Percentiles rank a stretch among this genome's conserved stretches.
Evolutionary conservation across 1,140 invertebrate species (phyloP).

Genomic region (Anthonomus grandis): DNA sequence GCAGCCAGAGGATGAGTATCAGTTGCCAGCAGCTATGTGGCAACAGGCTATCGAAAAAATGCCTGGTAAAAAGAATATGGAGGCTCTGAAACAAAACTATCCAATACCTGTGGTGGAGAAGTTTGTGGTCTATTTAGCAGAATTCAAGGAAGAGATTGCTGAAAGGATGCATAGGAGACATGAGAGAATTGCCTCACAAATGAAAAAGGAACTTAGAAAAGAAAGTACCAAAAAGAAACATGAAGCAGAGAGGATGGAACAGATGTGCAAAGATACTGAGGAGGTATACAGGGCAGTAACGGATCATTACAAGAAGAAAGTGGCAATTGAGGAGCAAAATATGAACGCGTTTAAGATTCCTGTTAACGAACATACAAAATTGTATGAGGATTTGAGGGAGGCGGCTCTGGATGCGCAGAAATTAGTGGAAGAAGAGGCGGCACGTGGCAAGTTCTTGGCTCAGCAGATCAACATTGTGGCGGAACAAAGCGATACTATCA

Average conservation of each 20-base stretch:
- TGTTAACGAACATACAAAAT: slow-evolving; percentile 32
- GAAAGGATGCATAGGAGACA: slow-evolving; percentile 41
- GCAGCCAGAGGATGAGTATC: slow-evolving; percentile 36
- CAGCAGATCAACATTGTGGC: slow-evolving; percentile 43
- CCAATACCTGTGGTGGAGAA: slow-evolving; percentile 39
- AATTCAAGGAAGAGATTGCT: slow-evolving; percentile 44
- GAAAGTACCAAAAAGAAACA: slow-evolving; percentile 41
- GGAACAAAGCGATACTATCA: slow-evolving; percentile 36
- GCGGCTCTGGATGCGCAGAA: slow-evolving; percentile 42
- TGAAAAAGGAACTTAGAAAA: slow-evolving; percentile 43
- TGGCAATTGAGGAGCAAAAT: slow-evolving; percentile 30
- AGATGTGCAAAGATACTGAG: slow-evolving; percentile 26
- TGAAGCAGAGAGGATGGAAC: slow-evolving; percentile 35
- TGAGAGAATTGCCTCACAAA: slow-evolving; percentile 44
- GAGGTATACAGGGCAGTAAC: slow-evolving; percentile 33
- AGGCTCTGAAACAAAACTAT: slow-evolving; percentile 35
- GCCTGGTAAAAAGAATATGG: slow-evolving; percentile 36
- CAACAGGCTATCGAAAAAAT: slow-evolving; percentile 42
- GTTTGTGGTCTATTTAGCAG: slow-evolving; percentile 30
- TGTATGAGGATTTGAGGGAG: slow-evolving; percentile 41
- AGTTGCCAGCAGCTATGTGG: slow-evolving; percentile 44
- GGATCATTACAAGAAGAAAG: slow-evolving; percentile 31
- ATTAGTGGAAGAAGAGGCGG: slow-evolving; percentile 43
- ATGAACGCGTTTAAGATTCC: slow-evolving; percentile 25
- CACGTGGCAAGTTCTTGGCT: slow-evolving; percentile 38